Base-by-base conservation (phyloP, 2,888 invertebrate genomes). In the Chrysolina americana region DNA sequence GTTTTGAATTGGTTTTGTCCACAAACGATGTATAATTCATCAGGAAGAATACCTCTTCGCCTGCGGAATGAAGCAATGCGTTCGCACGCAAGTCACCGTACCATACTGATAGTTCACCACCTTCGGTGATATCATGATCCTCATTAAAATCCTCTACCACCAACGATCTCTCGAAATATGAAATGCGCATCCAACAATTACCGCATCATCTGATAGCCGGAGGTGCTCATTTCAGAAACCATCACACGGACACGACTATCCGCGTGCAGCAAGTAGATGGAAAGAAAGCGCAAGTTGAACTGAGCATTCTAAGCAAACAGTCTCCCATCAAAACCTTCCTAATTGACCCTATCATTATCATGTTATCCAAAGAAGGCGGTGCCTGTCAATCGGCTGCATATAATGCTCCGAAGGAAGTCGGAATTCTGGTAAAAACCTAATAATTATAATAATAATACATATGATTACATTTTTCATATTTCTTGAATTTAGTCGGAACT, bases 161-260 rank as follows among this genome's bases (percentile, higher is more conserved):
- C 65, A 64, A 65, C 65, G 56, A 71, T 71, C 64, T 44, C 41
- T 65, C 66, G 66, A 50, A 23, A 66, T 50, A 50, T 50, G 66
- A 66, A 50, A 66, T 65, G 21, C 23, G 4, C 65, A 19, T 23
- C 17, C 50, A 8, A 50, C 15, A 50, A 48, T 48, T 66, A 48
- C 41, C 10, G 66, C 28, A 59, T 66, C 71, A 71, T 66, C 71
- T 44, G 53, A 71, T 66, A 59, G 71, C 71, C 71, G 56, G 19
- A 66, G 71, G 71, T 68, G 71, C 62, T 71, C 56, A 68, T 71
- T 66, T 71, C 36, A 44, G 44, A 65, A 66, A 66, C 8, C 85
- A 89, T 89, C 89, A 89, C 89, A 89, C 89, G 88, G 11, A 53
- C 87, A 88, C 87, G 76, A 78, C 48, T 6, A 53, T 48, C n/a